Evolutionary conservation across 2,888 invertebrate species (phyloP), one percentile per base, ranked within the genome.

Genomic region (Hanleya hanleyi): DNA sequence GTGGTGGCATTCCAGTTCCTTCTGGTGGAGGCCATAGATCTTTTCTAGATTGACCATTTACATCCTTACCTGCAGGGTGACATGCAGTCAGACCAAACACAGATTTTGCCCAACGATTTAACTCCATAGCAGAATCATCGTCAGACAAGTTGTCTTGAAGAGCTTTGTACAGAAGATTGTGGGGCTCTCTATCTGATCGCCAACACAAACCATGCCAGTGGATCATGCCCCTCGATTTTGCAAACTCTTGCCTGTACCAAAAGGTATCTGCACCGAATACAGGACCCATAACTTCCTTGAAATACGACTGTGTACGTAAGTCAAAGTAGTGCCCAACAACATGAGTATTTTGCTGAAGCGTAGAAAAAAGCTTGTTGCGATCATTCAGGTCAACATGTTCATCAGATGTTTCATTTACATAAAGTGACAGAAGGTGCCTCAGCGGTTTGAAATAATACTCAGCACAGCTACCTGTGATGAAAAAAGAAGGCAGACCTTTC

Each of bases 21-120:
- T 83, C 81, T n/a, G 77, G 82, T 18, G 79, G 79, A 12, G 81
- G 77, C 81, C 81, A 82, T 0, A 79, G 67, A 33, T 79, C 69
- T 79, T 79, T 82, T 18, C 71, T 74, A 32, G 77, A 71, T 4
- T 73, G 36, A 9, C 78, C 77, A 50, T 66, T 64, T 22, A 41
- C 70, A 77, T 79, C 74, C 47, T 26, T 67, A 29, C 77, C 77
- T 33, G 70, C 77, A 41, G 81, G 80, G 74, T 80, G 81, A 22
- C n/a, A 67, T 6, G 77, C 77, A 49, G 77, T 72, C 71, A 75
- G 72, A 32, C 68, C 64, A 41, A 77, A 71, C 7, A 64, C 37
- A 4, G 36, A 15, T n/a, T 36, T 38, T 15, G 78, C 77, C 78
- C 77, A 78, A 1, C 72, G 36, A 22, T 74, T 47, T 26, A 78